A percentile compares a stretch with the other conserved stretches of the same genome.
These are phyloP conservation scores for Copsychus sechellarum DNA, from an alignment of 2,113 vertebrate species.

Conservation along the genomic window DNA sequence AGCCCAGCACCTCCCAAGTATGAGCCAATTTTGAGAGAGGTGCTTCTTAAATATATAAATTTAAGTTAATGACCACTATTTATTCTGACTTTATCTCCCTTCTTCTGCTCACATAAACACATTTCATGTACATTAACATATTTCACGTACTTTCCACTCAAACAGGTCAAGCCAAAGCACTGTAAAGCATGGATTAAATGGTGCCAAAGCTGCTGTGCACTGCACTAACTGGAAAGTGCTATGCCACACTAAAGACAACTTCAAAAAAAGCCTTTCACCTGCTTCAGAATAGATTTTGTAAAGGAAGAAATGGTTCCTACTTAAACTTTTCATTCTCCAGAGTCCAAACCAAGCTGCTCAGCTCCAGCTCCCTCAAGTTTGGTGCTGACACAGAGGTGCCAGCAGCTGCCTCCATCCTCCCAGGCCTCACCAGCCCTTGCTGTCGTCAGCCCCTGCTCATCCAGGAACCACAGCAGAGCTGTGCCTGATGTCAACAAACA, in stretches of 20 bases:
- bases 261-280: not conserved
- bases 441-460: fast-evolving
- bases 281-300: not conserved
- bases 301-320: not conserved
- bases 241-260: fast-evolving
- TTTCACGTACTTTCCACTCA: not conserved
- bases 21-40: not conserved
- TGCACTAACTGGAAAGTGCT: not conserved
- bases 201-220: not conserved
- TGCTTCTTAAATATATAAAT: not conserved
- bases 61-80: not conserved
- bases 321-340: not conserved
- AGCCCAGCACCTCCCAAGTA: not conserved
- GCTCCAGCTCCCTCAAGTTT: not conserved
- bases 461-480: not conserved
- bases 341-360: not conserved
- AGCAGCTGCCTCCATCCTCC: not conserved
- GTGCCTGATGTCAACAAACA: not conserved
- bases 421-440: not conserved
- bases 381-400: not conserved
- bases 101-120: not conserved
- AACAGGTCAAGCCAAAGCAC: not conserved
- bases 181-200: not conserved
- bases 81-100: not conserved
- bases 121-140: not conserved